These are phyloP conservation scores for Nemurella pictetii DNA, from an alignment of 2,888 invertebrate species.

Conservation along the genomic window DNA sequence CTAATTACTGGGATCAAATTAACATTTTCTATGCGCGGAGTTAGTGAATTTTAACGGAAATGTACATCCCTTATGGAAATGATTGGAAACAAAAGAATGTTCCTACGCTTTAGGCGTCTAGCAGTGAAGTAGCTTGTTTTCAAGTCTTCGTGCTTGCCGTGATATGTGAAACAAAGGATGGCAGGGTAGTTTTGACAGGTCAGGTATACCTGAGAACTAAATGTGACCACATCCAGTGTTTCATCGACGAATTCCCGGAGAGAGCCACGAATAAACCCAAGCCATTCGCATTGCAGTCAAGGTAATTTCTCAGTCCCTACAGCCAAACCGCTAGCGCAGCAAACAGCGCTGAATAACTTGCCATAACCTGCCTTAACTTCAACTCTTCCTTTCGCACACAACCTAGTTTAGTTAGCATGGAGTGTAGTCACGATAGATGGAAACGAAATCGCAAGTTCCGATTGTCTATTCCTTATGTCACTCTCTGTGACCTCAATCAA, in stretches of 20 bases:
- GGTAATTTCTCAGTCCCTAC: background rate
- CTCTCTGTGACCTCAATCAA: constrained; percentile 12
- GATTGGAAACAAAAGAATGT: background rate
- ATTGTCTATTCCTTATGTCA: constrained; percentile 33
- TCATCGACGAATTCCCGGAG: background rate
- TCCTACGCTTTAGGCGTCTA: background rate
- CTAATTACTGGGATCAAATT: background rate
- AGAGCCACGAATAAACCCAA: background rate
- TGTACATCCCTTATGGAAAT: background rate
- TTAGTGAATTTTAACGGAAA: background rate
- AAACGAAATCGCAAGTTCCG: constrained; percentile 38
- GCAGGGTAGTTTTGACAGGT: background rate
- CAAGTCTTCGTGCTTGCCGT: background rate
- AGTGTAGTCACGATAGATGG: constrained; percentile 37
- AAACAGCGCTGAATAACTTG: background rate
- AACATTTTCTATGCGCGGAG: background rate
- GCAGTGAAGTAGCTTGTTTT: no score
- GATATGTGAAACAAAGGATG: background rate
- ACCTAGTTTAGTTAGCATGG: constrained; percentile 28
- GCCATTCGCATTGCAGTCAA: background rate
- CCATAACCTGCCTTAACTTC: constrained; percentile 39
- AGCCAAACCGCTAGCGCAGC: background rate
- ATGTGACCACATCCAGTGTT: background rate
- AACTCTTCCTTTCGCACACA: constrained; percentile 41
- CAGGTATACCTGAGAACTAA: background rate